Evolutionary conservation across 2,888 invertebrate genomes (phyloP).

Genomic region (Philereme vetulata): DNA sequence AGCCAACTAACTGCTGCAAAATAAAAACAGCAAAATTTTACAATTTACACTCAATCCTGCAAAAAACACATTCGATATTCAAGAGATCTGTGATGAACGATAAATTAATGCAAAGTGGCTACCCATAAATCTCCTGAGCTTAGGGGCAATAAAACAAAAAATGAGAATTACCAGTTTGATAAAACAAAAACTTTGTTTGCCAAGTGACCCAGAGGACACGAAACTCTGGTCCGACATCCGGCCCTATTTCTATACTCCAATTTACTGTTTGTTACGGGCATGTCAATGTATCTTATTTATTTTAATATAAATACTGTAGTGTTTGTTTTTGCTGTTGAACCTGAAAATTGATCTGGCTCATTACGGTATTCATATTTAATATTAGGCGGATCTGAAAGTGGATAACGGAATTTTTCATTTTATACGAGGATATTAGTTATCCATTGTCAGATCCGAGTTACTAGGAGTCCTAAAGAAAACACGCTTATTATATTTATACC

Average conservation of each 20-base stretch:
- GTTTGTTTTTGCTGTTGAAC: no score
- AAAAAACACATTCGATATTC: conserved; percentile 65
- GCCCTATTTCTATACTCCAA: conserved; percentile 56
- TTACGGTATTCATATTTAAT: no score
- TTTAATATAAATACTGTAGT: not conserved
- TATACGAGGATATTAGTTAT: no score
- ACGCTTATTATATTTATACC: no score
- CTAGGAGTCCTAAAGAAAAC: no score
- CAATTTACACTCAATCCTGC: conserved; percentile 57
- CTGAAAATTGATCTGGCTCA: no score
- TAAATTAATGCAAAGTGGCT: conserved; percentile 80
- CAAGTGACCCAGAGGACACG: conserved; percentile 68
- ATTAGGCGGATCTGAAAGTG: no score
- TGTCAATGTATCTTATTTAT: conserved; percentile 38
- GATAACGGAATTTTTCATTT: no score
- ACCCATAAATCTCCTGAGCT: conserved; percentile 75
- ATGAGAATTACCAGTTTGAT: conserved; percentile 78
- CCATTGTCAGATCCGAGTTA: no score
- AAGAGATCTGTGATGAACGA: conserved; percentile 76
- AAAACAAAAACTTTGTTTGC: conserved; percentile 79
- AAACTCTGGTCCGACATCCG: conserved; percentile 46
- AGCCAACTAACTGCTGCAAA: not conserved
- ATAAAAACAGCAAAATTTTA: not conserved
- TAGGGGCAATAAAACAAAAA: conserved; percentile 79
- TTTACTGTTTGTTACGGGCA: conserved; percentile 53